Conservation (phyloP, 2,113 vertebrate species). For the Python bivittatus region DNA sequence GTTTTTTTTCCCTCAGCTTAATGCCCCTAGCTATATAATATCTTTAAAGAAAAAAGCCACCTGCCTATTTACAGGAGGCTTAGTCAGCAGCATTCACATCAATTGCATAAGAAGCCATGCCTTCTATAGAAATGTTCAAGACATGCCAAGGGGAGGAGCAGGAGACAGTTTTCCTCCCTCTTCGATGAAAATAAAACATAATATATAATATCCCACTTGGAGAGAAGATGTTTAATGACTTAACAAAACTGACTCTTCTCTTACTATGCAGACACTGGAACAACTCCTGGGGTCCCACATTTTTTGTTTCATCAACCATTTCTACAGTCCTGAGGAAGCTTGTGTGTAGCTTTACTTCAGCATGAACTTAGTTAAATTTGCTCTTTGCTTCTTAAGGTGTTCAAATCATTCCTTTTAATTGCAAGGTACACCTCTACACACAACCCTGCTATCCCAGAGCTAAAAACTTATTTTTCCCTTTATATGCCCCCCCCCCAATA, state of each 20-base stretch:
- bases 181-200: neutral
- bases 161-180: neutral
- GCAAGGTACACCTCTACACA: neutral
- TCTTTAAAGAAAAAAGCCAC: conserved; percentile 7
- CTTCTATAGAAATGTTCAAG: conserved; percentile 61
- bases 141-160: conserved; percentile 57
- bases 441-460: neutral
- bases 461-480: neutral
- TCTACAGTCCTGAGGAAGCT: conserved; percentile 22
- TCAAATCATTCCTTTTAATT: neutral
- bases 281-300: conserved; percentile 23
- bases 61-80: conserved; percentile 51
- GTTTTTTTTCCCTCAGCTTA: conserved; percentile 29
- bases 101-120: conserved; percentile 70
- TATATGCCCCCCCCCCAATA: neutral
- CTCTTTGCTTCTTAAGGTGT: neutral
- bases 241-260: neutral
- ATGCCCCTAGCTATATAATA: conserved; percentile 19
- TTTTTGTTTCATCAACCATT: conserved; percentile 29
- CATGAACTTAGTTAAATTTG: neutral
- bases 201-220: neutral
- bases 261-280: conserved; percentile 14
- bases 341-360: conserved; percentile 7
- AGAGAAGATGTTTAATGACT: neutral
- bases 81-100: conserved; percentile 75